A percentile compares a stretch with the other conserved stretches of the same genome.
Evolutionary conservation across 2,797 vertebrate genomes (phyloP).

Genomic region (Danio choprae): DNA sequence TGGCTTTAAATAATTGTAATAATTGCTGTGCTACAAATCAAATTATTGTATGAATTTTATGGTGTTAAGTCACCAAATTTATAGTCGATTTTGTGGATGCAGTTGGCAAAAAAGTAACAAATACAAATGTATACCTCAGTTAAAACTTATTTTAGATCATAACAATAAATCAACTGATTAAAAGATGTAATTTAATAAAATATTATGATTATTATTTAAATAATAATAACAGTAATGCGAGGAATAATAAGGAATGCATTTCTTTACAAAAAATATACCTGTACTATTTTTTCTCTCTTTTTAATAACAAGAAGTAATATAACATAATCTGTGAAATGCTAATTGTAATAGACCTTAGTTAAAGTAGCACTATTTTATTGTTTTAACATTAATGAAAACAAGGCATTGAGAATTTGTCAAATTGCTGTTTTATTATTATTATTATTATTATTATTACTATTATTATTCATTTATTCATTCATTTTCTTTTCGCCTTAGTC

Average conservation of each 20-base stretch:
- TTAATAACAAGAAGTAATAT: background rate
- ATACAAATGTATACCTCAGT: too few relatives aligned
- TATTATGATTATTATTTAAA: too few relatives aligned
- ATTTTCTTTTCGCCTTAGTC: too few relatives aligned
- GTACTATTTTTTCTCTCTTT: too few relatives aligned
- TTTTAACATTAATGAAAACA: too few relatives aligned
- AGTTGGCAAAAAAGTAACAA: too few relatives aligned
- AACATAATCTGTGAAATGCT: background rate
- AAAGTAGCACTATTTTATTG: too few relatives aligned
- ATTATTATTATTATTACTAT: too few relatives aligned
- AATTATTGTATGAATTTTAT: too few relatives aligned
- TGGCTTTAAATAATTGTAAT: background rate
- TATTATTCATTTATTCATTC: too few relatives aligned
- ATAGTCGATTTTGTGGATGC: background rate
- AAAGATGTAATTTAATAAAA: background rate
- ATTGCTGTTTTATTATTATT: too few relatives aligned
- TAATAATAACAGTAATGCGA: background rate
- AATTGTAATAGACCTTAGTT: background rate
- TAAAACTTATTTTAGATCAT: background rate
- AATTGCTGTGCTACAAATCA: slow-evolving; percentile 1
- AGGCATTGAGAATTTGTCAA: too few relatives aligned
- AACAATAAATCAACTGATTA: background rate
- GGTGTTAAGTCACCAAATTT: background rate
- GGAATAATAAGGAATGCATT: background rate
- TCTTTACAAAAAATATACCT: background rate